Base-by-base conservation (phyloP, 2,888 invertebrate species). In the Tipula confusa region DNA sequence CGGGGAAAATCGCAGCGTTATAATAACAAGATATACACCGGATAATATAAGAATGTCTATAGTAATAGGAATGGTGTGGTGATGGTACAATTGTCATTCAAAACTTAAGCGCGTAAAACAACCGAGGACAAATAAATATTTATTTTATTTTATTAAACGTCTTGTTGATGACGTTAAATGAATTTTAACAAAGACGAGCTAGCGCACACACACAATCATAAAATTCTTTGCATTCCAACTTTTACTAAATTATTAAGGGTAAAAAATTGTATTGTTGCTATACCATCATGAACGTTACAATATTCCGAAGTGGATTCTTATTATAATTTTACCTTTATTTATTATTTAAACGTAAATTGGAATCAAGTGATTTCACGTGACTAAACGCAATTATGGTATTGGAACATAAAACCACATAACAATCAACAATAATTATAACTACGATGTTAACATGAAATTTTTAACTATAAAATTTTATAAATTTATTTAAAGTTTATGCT, bases 281-380 rank as follows among this genome's bases (percentile, higher is more conserved):
- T 38, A 38, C 31, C 31, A 31, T 31, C 31, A 31, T 31, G 7
- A 5, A 31, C n/a, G 31, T 38, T 38, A 38, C 38, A 38, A 43
- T 43, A 43, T 24, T 64, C 24, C 2, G 24, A 64, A 64, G 64
- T 64, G 64, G 64, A 64, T 64, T 43, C 64, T 64, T 24, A 24
- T 64, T 64, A 64, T n/a, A n/a, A n/a, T 24, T 18, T 64, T 24
- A 24, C 24, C 64, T 24, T 18, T 48, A 18, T 48, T 48, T 48
- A 24, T 64, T 64, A 24, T 64, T 43, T 24, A 64, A 64, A 64
- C 64, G 24, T 64, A 64, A 64, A 64, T 64, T 24, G 64, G 64
- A 64, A 64, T 64, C 64, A 64, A 64, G 64, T 64, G 64, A 64
- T 64, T 64, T 64, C 64, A 64, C 64, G 64, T 64, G 64, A 64